Evolutionary conservation across 1,140 invertebrate species (phyloP).

Genomic region (Adoxophyes honmai): DNA sequence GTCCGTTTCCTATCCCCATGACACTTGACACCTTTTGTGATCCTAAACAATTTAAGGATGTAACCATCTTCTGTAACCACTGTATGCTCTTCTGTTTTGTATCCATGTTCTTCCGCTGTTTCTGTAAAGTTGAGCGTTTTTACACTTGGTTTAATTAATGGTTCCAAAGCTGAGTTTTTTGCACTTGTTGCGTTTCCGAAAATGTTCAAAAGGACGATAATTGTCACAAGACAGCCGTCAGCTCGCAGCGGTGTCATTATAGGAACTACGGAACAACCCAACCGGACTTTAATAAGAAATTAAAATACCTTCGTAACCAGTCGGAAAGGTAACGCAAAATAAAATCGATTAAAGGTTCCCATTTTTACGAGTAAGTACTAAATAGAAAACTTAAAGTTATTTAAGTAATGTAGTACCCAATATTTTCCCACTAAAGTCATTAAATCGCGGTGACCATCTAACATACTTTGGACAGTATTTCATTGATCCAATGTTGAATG

Average conservation of each 20-base stretch:
- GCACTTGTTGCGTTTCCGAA: background rate
- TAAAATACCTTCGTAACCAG: too few species aligned
- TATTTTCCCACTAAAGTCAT: too few species aligned
- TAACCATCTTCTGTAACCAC: conserved; percentile 36
- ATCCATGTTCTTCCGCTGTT: conserved; percentile 17
- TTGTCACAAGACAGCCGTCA: background rate
- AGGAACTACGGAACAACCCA: background rate
- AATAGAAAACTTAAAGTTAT: too few species aligned
- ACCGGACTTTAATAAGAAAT: too few species aligned
- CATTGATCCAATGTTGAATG: too few species aligned
- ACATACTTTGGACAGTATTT: too few species aligned
- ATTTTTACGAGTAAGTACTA: too few species aligned
- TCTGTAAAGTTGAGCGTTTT: conserved; percentile 1
- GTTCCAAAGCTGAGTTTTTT: background rate
- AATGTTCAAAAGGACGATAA: background rate
- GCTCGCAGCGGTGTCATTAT: background rate
- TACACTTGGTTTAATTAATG: too few species aligned
- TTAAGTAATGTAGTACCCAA: too few species aligned
- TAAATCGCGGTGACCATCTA: too few species aligned
- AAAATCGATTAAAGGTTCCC: too few species aligned
- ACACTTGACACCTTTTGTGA: conserved; percentile 17
- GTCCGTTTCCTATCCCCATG: conserved; percentile 24
- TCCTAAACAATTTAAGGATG: conserved; percentile 27
- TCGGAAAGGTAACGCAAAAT: too few species aligned
- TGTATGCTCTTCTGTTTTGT: conserved; percentile 25